Conservation (phyloP, 2,888 invertebrate genomes). For the Phytoseiulus persimilis region DNA sequence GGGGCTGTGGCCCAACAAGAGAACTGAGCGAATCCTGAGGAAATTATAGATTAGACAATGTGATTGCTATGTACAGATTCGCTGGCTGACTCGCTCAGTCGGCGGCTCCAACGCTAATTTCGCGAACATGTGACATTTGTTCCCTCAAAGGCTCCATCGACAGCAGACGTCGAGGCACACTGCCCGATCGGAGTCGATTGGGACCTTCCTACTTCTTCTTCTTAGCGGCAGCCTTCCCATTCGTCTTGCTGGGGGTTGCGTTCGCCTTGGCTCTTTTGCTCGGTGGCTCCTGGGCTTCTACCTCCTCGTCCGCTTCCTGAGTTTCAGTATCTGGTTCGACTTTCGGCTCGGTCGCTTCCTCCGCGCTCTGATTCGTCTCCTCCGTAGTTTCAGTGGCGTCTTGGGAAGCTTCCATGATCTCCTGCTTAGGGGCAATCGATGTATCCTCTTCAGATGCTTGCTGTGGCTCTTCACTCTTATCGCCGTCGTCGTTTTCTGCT, state of each 20-base stretch:
- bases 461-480: neutral
- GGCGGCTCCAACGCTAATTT: neutral
- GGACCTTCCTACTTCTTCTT: neutral
- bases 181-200: neutral
- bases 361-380: neutral
- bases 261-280: neutral
- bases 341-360: neutral
- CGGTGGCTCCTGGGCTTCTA: neutral
- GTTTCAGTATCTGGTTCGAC: neutral
- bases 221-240: constrained; percentile 24
- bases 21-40: neutral
- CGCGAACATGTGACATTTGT: too few species aligned
- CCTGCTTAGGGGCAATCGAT: neutral
- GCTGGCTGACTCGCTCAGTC: neutral
- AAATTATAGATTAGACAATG: neutral
- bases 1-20: neutral
- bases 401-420: neutral
- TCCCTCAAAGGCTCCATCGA: too few species aligned
- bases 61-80: neutral
- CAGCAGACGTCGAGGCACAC: too few species aligned
- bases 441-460: neutral
- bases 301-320: neutral
- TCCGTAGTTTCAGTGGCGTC: neutral
- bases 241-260: neutral
- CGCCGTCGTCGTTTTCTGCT: neutral